A percentile compares a stretch with the other conserved stretches of the same genome.
Evolutionary conservation across 2,113 vertebrate species (phyloP).

Genomic region (Gambusia holbrooki): DNA sequence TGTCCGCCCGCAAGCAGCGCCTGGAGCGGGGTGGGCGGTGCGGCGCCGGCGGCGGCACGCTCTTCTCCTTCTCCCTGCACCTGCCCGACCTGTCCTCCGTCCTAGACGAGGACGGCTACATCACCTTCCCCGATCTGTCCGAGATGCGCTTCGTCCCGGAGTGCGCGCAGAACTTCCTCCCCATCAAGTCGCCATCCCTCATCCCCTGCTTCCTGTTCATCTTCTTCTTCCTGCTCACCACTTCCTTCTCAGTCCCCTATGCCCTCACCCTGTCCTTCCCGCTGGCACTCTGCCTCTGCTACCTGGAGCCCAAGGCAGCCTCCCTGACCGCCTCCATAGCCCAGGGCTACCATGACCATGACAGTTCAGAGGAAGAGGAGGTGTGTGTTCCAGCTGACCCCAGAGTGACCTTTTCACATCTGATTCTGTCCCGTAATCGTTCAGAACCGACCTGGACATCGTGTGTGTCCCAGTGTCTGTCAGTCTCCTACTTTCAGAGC

Average conservation of each 20-base stretch:
- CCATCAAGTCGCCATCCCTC: conserved; percentile 93
- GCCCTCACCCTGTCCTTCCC: conserved; percentile 99
- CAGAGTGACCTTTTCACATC: conserved; percentile 49
- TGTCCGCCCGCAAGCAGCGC: conserved; percentile 84
- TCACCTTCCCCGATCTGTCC: conserved; percentile 92
- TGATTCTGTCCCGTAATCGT: conserved; percentile 69
- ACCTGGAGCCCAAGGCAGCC: conserved; percentile 99
- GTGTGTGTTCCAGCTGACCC: conserved; percentile 71
- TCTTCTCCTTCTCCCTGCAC: conserved; percentile 99
- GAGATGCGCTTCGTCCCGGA: conserved; percentile 91
- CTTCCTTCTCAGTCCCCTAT: conserved; percentile 96
- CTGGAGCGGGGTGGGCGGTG: conserved; percentile 75
- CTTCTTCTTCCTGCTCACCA: conserved; percentile 97
- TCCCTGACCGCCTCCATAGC: conserved; percentile 96
- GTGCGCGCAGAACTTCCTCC: conserved; percentile 91
- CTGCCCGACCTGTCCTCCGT: conserved; percentile 92
- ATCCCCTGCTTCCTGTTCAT: conserved; percentile 98
- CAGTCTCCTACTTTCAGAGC: conserved; percentile 94
- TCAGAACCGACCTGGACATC: conserved; percentile 84
- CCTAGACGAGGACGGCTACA: conserved; percentile 95
- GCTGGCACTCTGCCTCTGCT: conserved; percentile 99
- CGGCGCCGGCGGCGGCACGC: conserved; percentile 75
- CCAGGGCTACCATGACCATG: conserved; percentile 98
- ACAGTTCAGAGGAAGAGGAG: conserved; percentile 98
- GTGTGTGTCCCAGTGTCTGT: conserved; percentile 76